Base-by-base conservation (phyloP, 2,888 invertebrate genomes). In the Diploptera punctata region DNA sequence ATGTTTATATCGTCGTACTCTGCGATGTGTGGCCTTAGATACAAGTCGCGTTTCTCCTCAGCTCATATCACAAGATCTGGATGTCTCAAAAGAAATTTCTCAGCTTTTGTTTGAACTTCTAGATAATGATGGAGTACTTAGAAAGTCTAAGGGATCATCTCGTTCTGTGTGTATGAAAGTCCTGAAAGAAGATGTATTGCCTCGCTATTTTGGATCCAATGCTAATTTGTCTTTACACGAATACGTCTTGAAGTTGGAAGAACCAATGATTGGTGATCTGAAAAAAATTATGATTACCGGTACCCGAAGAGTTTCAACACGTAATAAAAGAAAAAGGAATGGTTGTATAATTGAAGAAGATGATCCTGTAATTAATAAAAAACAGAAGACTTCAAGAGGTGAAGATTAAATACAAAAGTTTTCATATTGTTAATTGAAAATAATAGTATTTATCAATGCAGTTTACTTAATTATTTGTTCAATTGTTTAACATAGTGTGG, bases 11-110 rank as follows among this genome's bases (percentile, higher is more conserved):
- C 57, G 57, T 16, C 26, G 57, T 3, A 57, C 57, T 13, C 26
- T 57, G 29, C 16, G 16, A 4, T 57, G 26, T 4, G 18, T 57
- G 29, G 16, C 2, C 5, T n/a, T 29, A 29, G n/a, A n/a, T n/a
- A n/a, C n/a, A n/a, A 13, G 57, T 57, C 57, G 57, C 29, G 57
- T 57, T 16, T n/a, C 16, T n/a, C 57, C 57, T 29, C 26, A 13
- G 5, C 29, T 57, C 57, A 29, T 57, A 29, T 16, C 26, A 24
- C 29, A 57, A 29, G 57, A 57, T n/a, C 31, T 57, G 29, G 57
- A 57, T 31, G 57, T 57, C 29, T 29, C 57, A n/a, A 29, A 13
- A 57, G 57, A 57, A n/a, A 29, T 57, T n/a, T 13, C 57, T 24
- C 57, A 29, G 29, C 57, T 57, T 29, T 29, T 57, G 13, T 57